phyloP scores from a whole-genome alignment of 2,888 invertebrate species.

The Crioceris asparagi region DNA sequence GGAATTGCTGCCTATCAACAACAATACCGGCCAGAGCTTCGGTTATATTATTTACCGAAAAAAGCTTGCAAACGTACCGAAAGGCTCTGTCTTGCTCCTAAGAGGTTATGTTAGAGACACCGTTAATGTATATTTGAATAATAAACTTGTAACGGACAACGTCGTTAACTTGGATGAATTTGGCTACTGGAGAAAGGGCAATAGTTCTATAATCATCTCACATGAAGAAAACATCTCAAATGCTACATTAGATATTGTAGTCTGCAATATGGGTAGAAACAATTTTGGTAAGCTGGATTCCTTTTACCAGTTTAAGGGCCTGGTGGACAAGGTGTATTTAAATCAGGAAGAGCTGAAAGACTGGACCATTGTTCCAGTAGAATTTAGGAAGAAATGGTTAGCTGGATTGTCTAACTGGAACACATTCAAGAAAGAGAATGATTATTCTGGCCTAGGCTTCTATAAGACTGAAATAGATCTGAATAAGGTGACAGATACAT shows the following conservation, averaged over 20 bases:
- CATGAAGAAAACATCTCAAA: conserved; percentile 16
- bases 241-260: conserved; percentile 37
- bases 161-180: conserved; percentile 31
- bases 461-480: conserved; percentile 12
- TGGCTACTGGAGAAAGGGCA: conserved; percentile 36
- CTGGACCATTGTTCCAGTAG: conserved; percentile 16
- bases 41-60: conserved; percentile 45
- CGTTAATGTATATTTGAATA: conserved; percentile 39
- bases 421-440: conserved; percentile 2
- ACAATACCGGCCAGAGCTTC: conserved; percentile 42
- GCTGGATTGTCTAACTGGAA: conserved; percentile 29
- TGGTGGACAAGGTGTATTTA: conserved; percentile 33
- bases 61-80: conserved; percentile 19
- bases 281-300: conserved; percentile 41
- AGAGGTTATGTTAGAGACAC: conserved; percentile 39
- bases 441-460: conserved; percentile 17
- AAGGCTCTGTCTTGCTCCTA: conserved; percentile 28
- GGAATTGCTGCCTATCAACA: conserved; percentile 33
- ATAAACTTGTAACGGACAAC: conserved; percentile 29
- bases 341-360: conserved; percentile 12
- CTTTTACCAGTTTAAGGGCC: conserved; percentile 33
- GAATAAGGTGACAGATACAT: conserved; percentile 12
- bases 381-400: conserved; percentile 27
- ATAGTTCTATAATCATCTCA: conserved; percentile 22
- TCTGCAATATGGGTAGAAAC: conserved; percentile 74